Conservation (phyloP, 2,797 vertebrate species). For the Choloepus didactylus region DNA sequence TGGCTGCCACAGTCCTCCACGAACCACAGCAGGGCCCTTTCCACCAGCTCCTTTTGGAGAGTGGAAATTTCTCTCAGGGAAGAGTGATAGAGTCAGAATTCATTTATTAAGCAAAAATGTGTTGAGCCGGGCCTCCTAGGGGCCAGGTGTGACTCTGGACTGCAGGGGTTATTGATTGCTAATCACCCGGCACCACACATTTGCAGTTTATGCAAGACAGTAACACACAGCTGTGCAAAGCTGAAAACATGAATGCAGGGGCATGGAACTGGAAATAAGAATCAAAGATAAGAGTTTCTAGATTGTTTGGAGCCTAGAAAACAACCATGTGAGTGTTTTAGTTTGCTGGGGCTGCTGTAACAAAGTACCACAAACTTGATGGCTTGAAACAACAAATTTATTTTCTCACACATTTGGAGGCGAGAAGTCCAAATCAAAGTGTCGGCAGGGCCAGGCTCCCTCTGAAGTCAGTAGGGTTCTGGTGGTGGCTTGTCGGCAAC, state of each 20-base stretch:
- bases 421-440: no score
- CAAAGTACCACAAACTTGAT: no score
- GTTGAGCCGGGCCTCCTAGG: not conserved
- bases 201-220: constrained; percentile 10
- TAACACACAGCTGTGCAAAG: not conserved
- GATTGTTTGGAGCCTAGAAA: constrained; percentile 15
- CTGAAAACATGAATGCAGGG: not conserved
- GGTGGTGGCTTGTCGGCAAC: no score
- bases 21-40: constrained; percentile 1
- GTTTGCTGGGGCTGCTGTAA: no score
- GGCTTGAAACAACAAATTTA: no score
- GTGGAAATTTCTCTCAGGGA: constrained; percentile 30
- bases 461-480: no score
- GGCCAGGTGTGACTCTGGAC: not conserved
- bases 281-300: constrained; percentile 15
- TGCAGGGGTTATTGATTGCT: constrained; percentile 1
- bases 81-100: not conserved
- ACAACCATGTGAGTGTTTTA: not conserved
- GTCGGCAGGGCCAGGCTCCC: no score
- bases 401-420: no score
- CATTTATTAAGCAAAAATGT: constrained; percentile 44
- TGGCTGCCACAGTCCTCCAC: not conserved
- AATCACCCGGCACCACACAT: constrained; percentile 12
- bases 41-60: constrained; percentile 17
- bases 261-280: not conserved